Base-by-base conservation (phyloP, 2,113 vertebrate genomes). In the Sphaerodactylus townsendi region DNA sequence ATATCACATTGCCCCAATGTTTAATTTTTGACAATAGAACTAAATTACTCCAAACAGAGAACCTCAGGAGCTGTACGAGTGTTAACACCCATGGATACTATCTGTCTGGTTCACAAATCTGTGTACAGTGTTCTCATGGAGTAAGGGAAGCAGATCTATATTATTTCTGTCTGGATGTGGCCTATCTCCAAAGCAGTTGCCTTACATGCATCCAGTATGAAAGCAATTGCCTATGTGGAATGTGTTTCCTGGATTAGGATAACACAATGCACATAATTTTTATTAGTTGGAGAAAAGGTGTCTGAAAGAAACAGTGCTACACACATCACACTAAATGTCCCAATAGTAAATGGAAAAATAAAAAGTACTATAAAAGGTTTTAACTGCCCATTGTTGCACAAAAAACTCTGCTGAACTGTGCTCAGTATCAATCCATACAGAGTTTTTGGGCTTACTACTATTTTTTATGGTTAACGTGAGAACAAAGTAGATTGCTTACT, bases 361-460 rank as follows among this genome's bases (percentile, higher is more conserved):
- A 30, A 25, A 44, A 62, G 21, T 30, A 21, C 8, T 74, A 19
- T 76, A 14, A 50, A 50, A 1, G 13, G 62, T 23, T 44, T 46
- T 4, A 7, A 4, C 0, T 64, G 14, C 30, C 64, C 2, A 4
- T 41, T 37, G 10, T 30, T 53, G 0, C 3, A 5, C 0, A 0
- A 56, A 11, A n/a, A 0, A 10, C 0, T 4, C 28, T 0, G 0
- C 65, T 41, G 11, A 10, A 50, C 71, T 66, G 33, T 1, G 1
- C 10, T 48, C 30, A 25, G 1, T 28, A 17, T 73, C 30, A 83
- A 14, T 19, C 23, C n/a, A 76, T 21, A 4, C 13, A 5, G 41
- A 69, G 0, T 39, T 33, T 1, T 30, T 10, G 84, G 65, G 1
- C 11, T 68, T 66, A 1, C 35, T 74, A 4, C 25, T 72, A 30